Evolutionary conservation across 2,113 vertebrate species (phyloP).

Genomic region (Zosterops borbonicus): DNA sequence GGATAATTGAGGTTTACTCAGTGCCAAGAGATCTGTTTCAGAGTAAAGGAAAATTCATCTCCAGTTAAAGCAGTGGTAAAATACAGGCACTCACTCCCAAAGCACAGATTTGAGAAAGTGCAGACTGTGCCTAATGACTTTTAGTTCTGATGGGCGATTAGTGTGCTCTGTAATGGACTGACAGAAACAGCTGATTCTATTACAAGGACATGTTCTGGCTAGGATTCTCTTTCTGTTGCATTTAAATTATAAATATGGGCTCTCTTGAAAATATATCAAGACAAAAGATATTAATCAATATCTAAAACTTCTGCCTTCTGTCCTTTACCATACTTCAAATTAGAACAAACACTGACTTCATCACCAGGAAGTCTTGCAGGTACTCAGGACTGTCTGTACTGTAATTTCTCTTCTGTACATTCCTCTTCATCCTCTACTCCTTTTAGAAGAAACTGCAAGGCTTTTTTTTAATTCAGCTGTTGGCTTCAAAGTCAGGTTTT

Average conservation of each 20-base stretch:
- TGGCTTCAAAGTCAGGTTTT: not conserved
- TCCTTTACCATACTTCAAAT: not conserved
- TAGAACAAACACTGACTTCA: conserved; percentile 16
- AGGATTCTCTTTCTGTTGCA: conserved; percentile 26
- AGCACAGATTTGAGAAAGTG: conserved; percentile 57
- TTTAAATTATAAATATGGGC: conserved; percentile 35
- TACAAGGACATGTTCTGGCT: conserved; percentile 45
- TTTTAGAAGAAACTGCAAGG: not conserved
- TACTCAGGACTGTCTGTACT: not conserved
- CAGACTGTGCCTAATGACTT: conserved; percentile 66
- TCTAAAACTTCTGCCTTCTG: conserved; percentile 2
- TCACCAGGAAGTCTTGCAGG: not conserved
- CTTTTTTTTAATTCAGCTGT: not conserved
- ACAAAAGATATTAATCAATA: conserved; percentile 15
- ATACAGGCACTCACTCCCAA: conserved; percentile 21
- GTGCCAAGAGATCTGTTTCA: conserved; percentile 45
- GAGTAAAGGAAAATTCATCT: conserved; percentile 37
- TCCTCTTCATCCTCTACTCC: not conserved
- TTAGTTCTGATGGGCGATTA: conserved; percentile 49
- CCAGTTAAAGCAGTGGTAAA: conserved; percentile 40
- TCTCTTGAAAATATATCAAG: conserved; percentile 20
- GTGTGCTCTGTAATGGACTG: conserved; percentile 53
- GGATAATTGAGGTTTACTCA: not conserved
- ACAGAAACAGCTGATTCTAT: conserved; percentile 65
- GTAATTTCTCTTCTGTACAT: not conserved